Evolutionary conservation across 2,797 vertebrate genomes (phyloP).

Genomic region (Coregonus ussuriensis): DNA sequence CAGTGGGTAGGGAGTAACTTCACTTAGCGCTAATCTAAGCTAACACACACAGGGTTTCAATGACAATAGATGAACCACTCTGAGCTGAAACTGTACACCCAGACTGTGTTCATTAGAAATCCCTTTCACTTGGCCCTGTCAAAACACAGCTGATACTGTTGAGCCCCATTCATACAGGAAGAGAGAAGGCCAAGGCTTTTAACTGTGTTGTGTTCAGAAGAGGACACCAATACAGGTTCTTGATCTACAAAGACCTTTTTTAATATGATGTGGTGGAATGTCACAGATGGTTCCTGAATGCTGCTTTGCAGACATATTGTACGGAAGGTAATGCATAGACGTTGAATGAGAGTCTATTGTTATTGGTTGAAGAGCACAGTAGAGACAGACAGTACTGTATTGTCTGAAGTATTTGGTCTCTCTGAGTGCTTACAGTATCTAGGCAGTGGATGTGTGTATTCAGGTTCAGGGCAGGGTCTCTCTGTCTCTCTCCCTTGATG

Average conservation of each 20-base stretch:
- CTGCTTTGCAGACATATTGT: background rate
- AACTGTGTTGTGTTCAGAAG: background rate
- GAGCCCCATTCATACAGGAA: background rate
- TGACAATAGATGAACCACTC: background rate
- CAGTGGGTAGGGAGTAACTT: no score
- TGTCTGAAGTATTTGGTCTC: background rate
- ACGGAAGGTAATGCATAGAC: background rate
- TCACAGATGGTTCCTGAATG: background rate
- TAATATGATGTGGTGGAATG: background rate
- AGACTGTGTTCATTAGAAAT: slow-evolving; percentile 10
- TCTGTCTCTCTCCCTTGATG: no score
- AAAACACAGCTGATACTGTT: slow-evolving; percentile 5
- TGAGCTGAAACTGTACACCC: background rate
- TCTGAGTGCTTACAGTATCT: background rate
- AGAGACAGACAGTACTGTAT: background rate
- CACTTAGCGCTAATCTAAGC: background rate
- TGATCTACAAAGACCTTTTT: background rate
- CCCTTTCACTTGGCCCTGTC: background rate
- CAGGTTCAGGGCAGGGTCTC: no score
- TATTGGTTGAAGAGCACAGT: background rate
- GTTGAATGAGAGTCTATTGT: background rate
- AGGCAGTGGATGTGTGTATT: background rate
- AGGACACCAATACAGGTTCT: background rate
- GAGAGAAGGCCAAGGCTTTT: background rate
- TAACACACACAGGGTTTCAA: background rate